A percentile compares a stretch with the other conserved stretches of the same genome.
Conservation (phyloP, 2,113 vertebrate genomes). For the Sphaerodactylus townsendi region DNA sequence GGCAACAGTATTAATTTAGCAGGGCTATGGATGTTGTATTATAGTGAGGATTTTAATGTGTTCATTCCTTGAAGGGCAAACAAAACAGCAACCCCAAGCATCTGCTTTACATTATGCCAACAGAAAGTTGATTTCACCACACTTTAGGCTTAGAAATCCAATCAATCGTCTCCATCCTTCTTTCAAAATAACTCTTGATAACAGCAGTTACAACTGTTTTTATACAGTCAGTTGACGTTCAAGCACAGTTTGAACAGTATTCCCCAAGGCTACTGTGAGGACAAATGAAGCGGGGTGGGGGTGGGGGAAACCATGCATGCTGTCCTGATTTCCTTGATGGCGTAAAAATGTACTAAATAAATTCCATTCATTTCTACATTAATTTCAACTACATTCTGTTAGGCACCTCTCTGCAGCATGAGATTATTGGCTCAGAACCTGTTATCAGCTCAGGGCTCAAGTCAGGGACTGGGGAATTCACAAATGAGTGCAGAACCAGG, state of each 20-base stretch:
- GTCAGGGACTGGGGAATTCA: background rate
- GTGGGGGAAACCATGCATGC: no score
- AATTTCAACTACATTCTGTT: constrained; percentile 37
- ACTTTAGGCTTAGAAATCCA: constrained; percentile 68
- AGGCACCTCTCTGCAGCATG: constrained; percentile 4
- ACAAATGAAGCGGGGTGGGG: no score
- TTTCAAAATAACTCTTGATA: constrained; percentile 67
- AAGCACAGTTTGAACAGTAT: constrained; percentile 39
- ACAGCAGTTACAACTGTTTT: constrained; percentile 45
- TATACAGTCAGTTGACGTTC: constrained; percentile 41
- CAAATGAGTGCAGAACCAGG: background rate
- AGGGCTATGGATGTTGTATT: constrained; percentile 59
- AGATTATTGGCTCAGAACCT: constrained; percentile 25
- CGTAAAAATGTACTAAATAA: no score
- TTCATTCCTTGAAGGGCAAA: constrained; percentile 35
- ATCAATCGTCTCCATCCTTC: constrained; percentile 63
- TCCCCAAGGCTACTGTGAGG: background rate
- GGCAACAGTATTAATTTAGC: constrained; percentile 68
- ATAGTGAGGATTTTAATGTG: constrained; percentile 59
- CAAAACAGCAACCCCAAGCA: constrained; percentile 28
- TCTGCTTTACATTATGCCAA: constrained; percentile 73
- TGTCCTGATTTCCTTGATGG: no score
- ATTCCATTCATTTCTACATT: constrained; percentile 37
- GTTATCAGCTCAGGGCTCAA: constrained; percentile 6
- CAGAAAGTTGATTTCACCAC: constrained; percentile 67